Percentiles rank a stretch among this genome's conserved stretches.
Evolutionary conservation across 2,113 vertebrate genomes (phyloP).

Genomic region (Ciconia maguari): DNA sequence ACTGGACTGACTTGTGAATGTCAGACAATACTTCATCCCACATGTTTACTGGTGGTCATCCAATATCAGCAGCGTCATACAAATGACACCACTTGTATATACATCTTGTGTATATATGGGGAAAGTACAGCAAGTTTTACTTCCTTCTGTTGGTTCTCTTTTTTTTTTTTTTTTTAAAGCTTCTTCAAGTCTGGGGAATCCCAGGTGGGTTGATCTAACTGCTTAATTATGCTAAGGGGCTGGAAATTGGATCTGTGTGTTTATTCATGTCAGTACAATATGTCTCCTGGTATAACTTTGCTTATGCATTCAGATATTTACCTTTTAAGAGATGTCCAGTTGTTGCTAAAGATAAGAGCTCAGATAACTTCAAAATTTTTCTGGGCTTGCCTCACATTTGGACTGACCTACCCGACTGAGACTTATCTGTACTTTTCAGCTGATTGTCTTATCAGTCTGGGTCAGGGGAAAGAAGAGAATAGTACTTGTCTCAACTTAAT

Average conservation of each 20-base stretch:
- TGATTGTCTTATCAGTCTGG: background rate
- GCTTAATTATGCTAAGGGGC: background rate
- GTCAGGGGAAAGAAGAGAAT: background rate
- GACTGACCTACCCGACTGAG: background rate
- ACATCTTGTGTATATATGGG: background rate
- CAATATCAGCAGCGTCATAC: background rate
- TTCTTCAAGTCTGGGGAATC: background rate
- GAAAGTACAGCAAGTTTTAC: background rate
- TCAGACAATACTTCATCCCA: background rate
- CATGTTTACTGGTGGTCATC: background rate
- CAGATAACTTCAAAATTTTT: background rate
- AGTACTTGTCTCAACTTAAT: background rate
- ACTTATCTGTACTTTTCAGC: background rate
- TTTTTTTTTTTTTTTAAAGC: background rate
- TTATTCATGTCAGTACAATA: background rate
- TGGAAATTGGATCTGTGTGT: background rate
- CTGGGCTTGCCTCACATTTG: background rate
- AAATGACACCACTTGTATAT: background rate
- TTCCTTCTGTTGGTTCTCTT: background rate
- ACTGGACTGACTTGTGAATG: background rate
- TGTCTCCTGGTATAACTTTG: background rate
- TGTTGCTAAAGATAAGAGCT: background rate
- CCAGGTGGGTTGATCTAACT: background rate
- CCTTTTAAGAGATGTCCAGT: background rate
- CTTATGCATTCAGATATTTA: background rate